A percentile compares a stretch with the other conserved stretches of the same genome.
phyloP scores from a whole-genome alignment of 2,888 invertebrate species.

The Yponomeuta cagnagella region DNA sequence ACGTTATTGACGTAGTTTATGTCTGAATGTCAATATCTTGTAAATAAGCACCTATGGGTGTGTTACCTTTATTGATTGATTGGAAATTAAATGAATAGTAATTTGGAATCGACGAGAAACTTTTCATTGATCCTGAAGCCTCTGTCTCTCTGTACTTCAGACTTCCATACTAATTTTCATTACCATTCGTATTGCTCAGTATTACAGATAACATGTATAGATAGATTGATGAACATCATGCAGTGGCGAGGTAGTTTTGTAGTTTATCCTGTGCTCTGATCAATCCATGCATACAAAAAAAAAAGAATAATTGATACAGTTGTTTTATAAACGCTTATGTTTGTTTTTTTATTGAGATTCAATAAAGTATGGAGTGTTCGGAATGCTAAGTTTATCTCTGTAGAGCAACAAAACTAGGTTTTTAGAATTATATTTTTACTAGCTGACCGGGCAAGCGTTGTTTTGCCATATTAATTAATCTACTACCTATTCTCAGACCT shows the following conservation, averaged over 20 bases:
- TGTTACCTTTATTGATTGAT: conserved; percentile 59
- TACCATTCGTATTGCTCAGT: neutral
- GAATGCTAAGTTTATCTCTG: neutral
- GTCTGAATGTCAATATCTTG: conserved; percentile 49
- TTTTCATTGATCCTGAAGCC: conserved; percentile 38
- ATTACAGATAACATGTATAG: neutral
- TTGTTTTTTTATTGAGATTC: conserved; percentile 30
- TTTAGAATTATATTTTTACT: neutral
- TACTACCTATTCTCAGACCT: no score
- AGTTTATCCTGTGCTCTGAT: no score
- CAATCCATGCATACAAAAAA: no score
- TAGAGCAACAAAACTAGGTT: neutral
- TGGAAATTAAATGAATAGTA: conserved; percentile 69
- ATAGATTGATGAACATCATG: neutral
- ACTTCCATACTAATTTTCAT: conserved; percentile 15
- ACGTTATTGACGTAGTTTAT: conserved; percentile 39
- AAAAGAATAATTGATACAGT: no score
- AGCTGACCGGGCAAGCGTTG: no score
- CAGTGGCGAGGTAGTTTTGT: no score
- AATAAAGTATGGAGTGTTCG: conserved; percentile 30
- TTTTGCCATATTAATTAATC: no score
- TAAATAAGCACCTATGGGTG: conserved; percentile 69
- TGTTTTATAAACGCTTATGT: conserved; percentile 14
- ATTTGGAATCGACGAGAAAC: conserved; percentile 53
- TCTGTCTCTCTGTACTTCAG: conserved; percentile 13